Conservation (phyloP, 2,797 vertebrate species). For the Macropus fuliginosus region DNA sequence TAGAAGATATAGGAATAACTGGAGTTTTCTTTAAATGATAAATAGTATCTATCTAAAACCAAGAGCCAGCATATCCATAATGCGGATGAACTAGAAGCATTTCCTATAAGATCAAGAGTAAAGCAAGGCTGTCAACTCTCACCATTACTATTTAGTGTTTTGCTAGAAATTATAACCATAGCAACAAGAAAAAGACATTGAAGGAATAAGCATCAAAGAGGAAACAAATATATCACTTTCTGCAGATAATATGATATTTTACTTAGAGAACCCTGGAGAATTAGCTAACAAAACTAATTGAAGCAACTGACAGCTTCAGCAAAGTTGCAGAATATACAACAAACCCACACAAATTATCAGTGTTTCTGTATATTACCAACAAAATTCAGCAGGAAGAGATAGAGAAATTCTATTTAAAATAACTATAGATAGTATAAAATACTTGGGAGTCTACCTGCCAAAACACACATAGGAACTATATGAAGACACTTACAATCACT, state of each 20-base stretch:
- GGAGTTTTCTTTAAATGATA: too few species aligned
- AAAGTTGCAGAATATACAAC: not conserved
- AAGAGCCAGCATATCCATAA: too few species aligned
- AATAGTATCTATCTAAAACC: too few species aligned
- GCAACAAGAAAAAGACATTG: not conserved
- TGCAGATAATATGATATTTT: too few species aligned
- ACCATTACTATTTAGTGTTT: not conserved
- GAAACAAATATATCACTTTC: not conserved
- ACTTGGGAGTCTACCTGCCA: not conserved
- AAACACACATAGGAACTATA: not conserved
- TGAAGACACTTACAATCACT: not conserved
- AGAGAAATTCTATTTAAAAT: not conserved
- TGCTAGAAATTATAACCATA: not conserved
- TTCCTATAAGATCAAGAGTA: too few species aligned
- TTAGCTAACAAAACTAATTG: not conserved
- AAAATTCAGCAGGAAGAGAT: not conserved
- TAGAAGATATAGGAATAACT: too few species aligned
- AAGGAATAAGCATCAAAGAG: not conserved
- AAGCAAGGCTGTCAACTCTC: too few species aligned
- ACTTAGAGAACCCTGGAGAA: not conserved
- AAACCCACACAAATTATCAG: not conserved
- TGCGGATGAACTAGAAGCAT: too few species aligned
- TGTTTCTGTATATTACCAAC: not conserved
- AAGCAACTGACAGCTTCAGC: not conserved
- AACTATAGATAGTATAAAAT: not conserved